Conservation (phyloP, 2,888 invertebrate species). For the Cantharis rufa region DNA sequence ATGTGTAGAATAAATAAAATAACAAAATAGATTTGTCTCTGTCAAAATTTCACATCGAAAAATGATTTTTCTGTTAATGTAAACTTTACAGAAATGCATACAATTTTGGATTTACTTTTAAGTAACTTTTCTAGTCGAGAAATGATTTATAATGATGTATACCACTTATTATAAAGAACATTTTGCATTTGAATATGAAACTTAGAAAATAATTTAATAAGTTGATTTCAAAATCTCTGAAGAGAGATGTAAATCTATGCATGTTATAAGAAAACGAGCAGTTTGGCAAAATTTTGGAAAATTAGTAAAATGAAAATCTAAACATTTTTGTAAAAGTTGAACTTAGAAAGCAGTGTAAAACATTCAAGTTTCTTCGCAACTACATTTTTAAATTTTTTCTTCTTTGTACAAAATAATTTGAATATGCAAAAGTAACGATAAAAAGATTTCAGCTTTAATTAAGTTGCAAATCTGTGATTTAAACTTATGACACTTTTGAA, state of each 20-base stretch:
- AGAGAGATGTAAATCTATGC: too few relatives aligned
- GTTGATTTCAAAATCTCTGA: too few relatives aligned
- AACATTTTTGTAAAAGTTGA: too few relatives aligned
- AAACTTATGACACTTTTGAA: not conserved
- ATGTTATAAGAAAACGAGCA: too few relatives aligned
- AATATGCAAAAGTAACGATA: not conserved
- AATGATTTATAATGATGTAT: too few relatives aligned
- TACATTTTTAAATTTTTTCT: not conserved
- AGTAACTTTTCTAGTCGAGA: not conserved
- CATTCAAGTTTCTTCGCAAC: too few relatives aligned
- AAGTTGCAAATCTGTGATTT: not conserved
- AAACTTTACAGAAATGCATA: constrained; percentile 7
- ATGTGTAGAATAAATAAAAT: constrained; percentile 41
- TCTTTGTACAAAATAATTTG: not conserved
- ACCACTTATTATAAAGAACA: too few relatives aligned
- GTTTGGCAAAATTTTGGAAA: too few relatives aligned
- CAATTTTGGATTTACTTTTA: not conserved
- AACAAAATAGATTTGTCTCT: constrained; percentile 44
- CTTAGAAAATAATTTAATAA: too few relatives aligned
- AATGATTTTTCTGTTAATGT: constrained; percentile 25
- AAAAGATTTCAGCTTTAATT: not conserved
- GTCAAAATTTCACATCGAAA: constrained; percentile 35
- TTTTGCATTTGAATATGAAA: too few relatives aligned
- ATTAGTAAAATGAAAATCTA: too few relatives aligned
- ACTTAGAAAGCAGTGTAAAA: too few relatives aligned